Evolutionary conservation across 2,888 invertebrate genomes (phyloP).

Genomic region (Spodoptera exigua): DNA sequence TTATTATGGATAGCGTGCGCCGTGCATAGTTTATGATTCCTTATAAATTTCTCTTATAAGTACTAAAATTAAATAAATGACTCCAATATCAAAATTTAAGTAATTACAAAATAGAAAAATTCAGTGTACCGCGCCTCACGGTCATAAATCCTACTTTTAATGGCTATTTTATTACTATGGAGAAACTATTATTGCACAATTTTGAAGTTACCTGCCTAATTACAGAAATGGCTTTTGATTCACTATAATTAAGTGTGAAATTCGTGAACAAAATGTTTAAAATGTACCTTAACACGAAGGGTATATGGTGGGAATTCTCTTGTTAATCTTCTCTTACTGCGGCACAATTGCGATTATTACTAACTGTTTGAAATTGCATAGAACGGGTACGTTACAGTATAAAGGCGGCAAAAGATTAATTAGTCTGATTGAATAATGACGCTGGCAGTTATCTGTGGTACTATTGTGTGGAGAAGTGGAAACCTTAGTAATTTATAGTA

Average conservation of each 20-base stretch:
- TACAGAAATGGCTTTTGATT: slow-evolving; percentile 74
- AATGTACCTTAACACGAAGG: slow-evolving; percentile 9
- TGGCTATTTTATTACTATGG: slow-evolving; percentile 73
- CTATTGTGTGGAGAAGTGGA: slow-evolving; percentile 44
- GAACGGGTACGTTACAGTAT: slow-evolving; percentile 60
- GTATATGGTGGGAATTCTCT: slow-evolving; percentile 20
- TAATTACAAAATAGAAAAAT: slow-evolving; percentile 48
- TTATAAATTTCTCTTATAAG: slow-evolving; percentile 12
- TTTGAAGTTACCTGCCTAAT: slow-evolving; percentile 72
- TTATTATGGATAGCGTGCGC: slow-evolving; percentile 15
- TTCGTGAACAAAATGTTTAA: slow-evolving; percentile 2
- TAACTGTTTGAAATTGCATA: slow-evolving; percentile 50
- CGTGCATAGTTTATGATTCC: slow-evolving; percentile 10
- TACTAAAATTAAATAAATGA: slow-evolving; percentile 35
- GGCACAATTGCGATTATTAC: slow-evolving; percentile 41
- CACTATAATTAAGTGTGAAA: slow-evolving; percentile 45
- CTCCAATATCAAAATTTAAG: slow-evolving; percentile 28
- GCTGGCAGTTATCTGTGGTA: slow-evolving; percentile 54
- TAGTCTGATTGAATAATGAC: slow-evolving; percentile 75
- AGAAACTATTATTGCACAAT: slow-evolving; percentile 75
- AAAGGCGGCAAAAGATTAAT: slow-evolving; percentile 79
- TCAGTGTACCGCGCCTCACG: slow-evolving; percentile 36
- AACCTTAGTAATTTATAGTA: not conserved
- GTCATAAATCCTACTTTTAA: slow-evolving; percentile 70
- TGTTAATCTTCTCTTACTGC: slow-evolving; percentile 9